Evolutionary conservation across 2,888 invertebrate genomes (phyloP).

Genomic region (Actias luna): DNA sequence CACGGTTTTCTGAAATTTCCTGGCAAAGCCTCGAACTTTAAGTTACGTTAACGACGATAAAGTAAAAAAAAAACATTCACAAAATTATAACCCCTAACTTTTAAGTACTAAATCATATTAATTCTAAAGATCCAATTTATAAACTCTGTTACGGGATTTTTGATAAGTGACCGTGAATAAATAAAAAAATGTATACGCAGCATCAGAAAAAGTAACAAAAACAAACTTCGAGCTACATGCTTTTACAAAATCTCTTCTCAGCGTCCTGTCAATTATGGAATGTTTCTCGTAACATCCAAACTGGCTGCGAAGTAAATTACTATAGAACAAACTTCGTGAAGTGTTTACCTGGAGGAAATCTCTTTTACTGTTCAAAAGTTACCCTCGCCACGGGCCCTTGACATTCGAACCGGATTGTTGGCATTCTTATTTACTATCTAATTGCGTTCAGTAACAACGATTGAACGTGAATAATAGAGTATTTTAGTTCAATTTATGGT

Average conservation of each 20-base stretch:
- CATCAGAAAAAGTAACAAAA: background rate
- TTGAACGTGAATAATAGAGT: background rate
- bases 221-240: background rate
- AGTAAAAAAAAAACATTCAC: background rate
- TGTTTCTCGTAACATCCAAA: constrained; percentile 5
- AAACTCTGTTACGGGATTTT: background rate
- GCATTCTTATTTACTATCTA: background rate
- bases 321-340: constrained; percentile 5
- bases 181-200: background rate
- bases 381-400: constrained; percentile 4
- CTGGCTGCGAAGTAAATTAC: constrained; percentile 4
- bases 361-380: constrained; percentile 9
- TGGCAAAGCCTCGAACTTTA: background rate
- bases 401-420: background rate
- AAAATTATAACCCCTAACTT: background rate
- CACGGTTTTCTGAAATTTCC: background rate
- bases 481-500: background rate
- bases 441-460: background rate
- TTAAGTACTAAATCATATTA: background rate
- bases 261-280: constrained; percentile 2
- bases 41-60: background rate
- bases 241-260: background rate
- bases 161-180: background rate
- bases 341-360: constrained; percentile 5
- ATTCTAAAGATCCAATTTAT: background rate